Evolutionary conservation across 1,140 invertebrate species (phyloP), one percentile per base, ranked within the genome.

Genomic region (Brachionus rubens): DNA sequence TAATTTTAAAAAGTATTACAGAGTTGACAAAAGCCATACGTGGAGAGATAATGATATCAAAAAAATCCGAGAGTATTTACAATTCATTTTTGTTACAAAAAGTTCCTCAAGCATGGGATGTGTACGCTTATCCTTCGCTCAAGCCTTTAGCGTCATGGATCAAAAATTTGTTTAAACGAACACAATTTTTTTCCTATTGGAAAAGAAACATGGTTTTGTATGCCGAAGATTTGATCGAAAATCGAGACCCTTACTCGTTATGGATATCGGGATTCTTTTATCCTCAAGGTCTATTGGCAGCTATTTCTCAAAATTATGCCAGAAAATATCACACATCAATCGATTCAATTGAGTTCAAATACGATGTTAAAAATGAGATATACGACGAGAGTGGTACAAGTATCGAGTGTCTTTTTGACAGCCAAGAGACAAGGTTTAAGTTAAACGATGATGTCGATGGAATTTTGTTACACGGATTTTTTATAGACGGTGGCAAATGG

Each of bases 181-280:
- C n/a, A 5, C 24, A 52, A 56, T 75, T 75, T 33, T 75, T 75
- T 75, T 54, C 48, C 10, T 9, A 36, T 9, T 75, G 72, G 72
- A 56, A 21, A 21, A 46, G 36, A 33, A 47, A 47, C 1, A 56
- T 54, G 56, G 24, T 75, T 1, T 33, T 43, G 14, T 75, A 28
- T 56, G 72, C 47, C 2, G 72, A 75, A 59, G 54, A 56, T 30
- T 12, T 30, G 12, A 12, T 43, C 3, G 19, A 24, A 16, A 47
- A 30, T 21, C 24, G 36, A 59, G 40, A 47, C 16, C 91, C 91
- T 6, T 86, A 87, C 41, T 93, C 91, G 5, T 93, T 90, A 81
- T 94, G 92, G 92, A 83, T 94, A 33, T 91, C 91, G 41, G 93
- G 92, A 21, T 90, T 94, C 80, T 94, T 91, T 82, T 94, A 93